These are phyloP conservation scores for Nephrotoma guestfalica DNA, from an alignment of 2,888 invertebrate genomes.

Conservation along the genomic window DNA sequence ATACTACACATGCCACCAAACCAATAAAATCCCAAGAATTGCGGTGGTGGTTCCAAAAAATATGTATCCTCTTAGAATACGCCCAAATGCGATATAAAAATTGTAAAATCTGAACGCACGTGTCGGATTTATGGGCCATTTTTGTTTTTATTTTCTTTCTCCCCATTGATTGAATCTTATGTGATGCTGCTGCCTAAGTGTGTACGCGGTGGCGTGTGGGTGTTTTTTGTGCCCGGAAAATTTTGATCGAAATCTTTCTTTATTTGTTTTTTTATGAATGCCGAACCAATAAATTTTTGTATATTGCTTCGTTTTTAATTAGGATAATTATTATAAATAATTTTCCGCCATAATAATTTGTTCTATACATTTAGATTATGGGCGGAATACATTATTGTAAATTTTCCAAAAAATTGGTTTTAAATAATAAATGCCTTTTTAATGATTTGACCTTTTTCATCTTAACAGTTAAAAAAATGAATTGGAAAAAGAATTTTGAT, in stretches of 20 bases:
- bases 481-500: too few relatives aligned
- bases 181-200: background rate
- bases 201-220: background rate
- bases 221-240: background rate
- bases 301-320: background rate
- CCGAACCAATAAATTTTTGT: background rate
- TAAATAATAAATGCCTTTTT: too few relatives aligned
- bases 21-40: background rate
- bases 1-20: background rate
- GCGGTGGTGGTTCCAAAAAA: background rate
- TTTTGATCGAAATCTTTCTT: background rate
- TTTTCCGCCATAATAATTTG: too few relatives aligned
- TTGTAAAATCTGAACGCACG: background rate
- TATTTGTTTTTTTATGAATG: background rate
- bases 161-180: background rate
- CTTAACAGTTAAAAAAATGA: too few relatives aligned
- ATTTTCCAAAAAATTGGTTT: too few relatives aligned
- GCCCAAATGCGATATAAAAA: too few relatives aligned
- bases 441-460: too few relatives aligned
- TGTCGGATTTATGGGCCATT: background rate
- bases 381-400: too few relatives aligned
- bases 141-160: background rate
- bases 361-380: too few relatives aligned
- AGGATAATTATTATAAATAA: background rate
- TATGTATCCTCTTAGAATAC: background rate